Evolutionary conservation across 2,113 vertebrate species (phyloP), one percentile per base, ranked within the genome.

Genomic region (Spea multiplicata): DNA sequence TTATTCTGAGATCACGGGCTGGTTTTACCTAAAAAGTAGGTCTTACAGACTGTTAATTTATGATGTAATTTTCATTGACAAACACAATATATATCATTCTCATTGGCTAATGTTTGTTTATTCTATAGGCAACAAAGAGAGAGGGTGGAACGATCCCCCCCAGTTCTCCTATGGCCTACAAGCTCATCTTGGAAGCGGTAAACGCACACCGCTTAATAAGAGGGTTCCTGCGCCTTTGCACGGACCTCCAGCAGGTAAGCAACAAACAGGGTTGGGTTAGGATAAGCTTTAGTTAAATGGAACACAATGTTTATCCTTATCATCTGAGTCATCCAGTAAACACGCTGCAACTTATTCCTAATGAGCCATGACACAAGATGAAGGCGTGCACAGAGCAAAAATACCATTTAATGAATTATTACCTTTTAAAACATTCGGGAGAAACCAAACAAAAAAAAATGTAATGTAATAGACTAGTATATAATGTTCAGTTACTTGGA

Each of bases 141-240:
- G 94, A 0, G 96, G 96, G n/a, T 98, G 96, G 96, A 98, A 97
- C 65, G 96, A 97, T 84, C 96, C 96, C 0, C 96, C 96, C 0
- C 95, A 97, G 86, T 94, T 98, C 76, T 98, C 96, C 0, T 97
- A 98, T 0, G 92, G 94, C 69, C 88, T 95, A 55, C 96, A 97
- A 88, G 89, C 83, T 5, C 89, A 84, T 75, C 83, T 87, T 5
- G 82, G 86, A 0, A 91, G 89, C 14, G 83, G 87, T 2, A 92
- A 87, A 78, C 91, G 85, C 57, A 88, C 86, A 8, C 81, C 83
- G 0, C 90, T 96, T 48, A 93, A 90, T 49, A 94, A 90, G 80
- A 91, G 95, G 77, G 89, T 91, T 0, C 86, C 90, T 4, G 88
- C 91, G 1, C 86, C 87, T 0, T 80, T 87, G 3, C 64, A 80